Conservation (phyloP, 2,113 vertebrate species). For the Sterrhoptilus dennistouni region DNA sequence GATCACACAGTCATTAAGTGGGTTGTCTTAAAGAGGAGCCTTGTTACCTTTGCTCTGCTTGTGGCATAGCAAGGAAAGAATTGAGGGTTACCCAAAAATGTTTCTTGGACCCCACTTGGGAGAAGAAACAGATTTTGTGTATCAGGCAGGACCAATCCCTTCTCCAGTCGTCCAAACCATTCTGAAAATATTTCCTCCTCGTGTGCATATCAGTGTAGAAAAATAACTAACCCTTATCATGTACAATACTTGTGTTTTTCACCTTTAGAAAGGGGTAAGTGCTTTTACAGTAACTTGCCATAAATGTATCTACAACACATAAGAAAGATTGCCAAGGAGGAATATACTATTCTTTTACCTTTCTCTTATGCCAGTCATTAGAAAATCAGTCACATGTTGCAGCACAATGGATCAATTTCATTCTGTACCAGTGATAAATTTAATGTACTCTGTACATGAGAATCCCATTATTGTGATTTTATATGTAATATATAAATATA, state of each 20-base stretch:
- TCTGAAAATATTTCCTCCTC: not conserved
- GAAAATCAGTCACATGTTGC: not conserved
- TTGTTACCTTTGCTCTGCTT: not conserved
- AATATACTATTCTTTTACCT: not conserved
- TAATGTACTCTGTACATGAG: not conserved
- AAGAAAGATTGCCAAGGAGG: not conserved
- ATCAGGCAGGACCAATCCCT: not conserved
- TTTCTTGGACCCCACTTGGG: not conserved
- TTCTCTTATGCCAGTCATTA: not conserved
- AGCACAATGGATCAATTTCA: not conserved
- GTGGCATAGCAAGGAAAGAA: not conserved
- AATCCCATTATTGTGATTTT: not conserved
- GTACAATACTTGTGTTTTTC: not conserved
- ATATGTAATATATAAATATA: not conserved
- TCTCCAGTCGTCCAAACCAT: not conserved
- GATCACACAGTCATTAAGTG: not conserved
- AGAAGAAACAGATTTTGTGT: not conserved
- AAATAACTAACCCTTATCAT: not conserved
- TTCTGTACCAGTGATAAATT: slow-evolving; percentile 9
- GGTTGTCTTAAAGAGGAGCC: not conserved
- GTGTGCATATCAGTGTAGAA: not conserved
- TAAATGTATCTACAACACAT: not conserved
- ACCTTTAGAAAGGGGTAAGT: not conserved
- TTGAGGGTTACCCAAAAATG: not conserved
- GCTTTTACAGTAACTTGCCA: not conserved